These are phyloP conservation scores for Holothuria glaberrima DNA, from an alignment of 35 echinoderm and acorn worm genomes.

Conservation along the genomic window DNA sequence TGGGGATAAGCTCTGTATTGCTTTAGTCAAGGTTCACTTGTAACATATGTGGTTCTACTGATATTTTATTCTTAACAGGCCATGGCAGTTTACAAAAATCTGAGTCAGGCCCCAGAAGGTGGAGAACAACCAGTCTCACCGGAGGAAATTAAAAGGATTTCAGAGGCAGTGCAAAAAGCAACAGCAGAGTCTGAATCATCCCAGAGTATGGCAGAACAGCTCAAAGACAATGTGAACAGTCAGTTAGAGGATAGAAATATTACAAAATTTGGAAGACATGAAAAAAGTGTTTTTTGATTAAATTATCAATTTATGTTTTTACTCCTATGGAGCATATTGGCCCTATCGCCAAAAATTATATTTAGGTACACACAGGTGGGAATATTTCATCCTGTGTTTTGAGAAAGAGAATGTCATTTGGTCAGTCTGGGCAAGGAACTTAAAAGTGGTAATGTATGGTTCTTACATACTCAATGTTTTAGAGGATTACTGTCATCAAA, in stretches of 20 bases:
- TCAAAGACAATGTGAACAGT: conserved; percentile 9
- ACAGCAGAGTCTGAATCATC: background rate
- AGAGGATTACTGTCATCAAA: too few species aligned
- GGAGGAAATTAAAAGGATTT: conserved; percentile 19
- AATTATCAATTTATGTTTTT: background rate
- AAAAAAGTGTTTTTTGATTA: conserved; percentile 15
- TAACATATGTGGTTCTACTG: background rate
- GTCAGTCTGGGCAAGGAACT: too few species aligned
- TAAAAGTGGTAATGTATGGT: too few species aligned
- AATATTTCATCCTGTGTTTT: too few species aligned
- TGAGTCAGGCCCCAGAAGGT: conserved; percentile 5
- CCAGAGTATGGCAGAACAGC: conserved; percentile 43
- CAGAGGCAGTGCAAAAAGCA: background rate
- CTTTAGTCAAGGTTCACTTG: too few species aligned
- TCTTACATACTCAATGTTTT: too few species aligned
- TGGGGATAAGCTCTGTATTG: background rate
- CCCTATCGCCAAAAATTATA: too few species aligned
- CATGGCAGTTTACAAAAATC: conserved; percentile 59
- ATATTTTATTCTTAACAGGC: conserved; percentile 1
- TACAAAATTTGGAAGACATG: background rate
- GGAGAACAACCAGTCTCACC: background rate
- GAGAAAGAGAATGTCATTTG: too few species aligned
- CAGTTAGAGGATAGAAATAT: conserved; percentile 35
- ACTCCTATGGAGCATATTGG: too few species aligned
- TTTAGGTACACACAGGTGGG: too few species aligned